Evolutionary conservation across 2,113 vertebrate genomes (phyloP).

Genomic region (Anthoscopus minutus): DNA sequence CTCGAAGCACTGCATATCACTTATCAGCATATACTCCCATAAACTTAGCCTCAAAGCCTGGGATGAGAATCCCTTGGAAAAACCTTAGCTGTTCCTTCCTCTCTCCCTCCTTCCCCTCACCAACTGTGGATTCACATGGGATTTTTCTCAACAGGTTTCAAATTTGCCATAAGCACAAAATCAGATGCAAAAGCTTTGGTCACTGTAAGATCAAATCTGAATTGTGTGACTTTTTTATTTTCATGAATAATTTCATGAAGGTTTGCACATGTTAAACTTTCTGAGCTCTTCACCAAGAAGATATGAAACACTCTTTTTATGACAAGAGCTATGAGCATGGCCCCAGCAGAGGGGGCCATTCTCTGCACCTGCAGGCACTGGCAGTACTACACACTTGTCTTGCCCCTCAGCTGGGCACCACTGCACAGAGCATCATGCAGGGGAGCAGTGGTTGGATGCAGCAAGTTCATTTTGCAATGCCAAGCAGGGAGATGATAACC

Average conservation of each 20-base stretch:
- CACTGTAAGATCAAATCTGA: not conserved
- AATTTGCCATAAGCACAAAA: not conserved
- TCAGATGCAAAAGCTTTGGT: not conserved
- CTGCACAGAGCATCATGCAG: fast-evolving
- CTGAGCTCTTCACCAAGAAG: not conserved
- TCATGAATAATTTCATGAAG: not conserved
- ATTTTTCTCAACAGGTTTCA: not conserved
- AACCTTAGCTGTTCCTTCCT: not conserved
- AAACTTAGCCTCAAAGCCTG: not conserved
- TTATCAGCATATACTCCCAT: not conserved
- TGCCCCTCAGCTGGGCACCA: not conserved
- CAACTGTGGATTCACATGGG: fast-evolving
- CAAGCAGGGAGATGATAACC: not conserved
- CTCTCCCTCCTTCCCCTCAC: not conserved
- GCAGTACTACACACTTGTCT: fast-evolving
- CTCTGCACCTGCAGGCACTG: not conserved
- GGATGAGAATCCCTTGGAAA: not conserved
- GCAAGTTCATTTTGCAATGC: not conserved
- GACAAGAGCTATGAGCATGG: not conserved
- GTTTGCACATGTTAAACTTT: not conserved
- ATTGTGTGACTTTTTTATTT: not conserved
- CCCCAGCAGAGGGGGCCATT: not conserved
- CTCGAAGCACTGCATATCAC: not conserved
- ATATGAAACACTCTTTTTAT: not conserved
- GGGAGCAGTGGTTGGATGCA: fast-evolving